Base-by-base conservation (phyloP, 2,888 invertebrate species). In the Eupithecia insigniata region DNA sequence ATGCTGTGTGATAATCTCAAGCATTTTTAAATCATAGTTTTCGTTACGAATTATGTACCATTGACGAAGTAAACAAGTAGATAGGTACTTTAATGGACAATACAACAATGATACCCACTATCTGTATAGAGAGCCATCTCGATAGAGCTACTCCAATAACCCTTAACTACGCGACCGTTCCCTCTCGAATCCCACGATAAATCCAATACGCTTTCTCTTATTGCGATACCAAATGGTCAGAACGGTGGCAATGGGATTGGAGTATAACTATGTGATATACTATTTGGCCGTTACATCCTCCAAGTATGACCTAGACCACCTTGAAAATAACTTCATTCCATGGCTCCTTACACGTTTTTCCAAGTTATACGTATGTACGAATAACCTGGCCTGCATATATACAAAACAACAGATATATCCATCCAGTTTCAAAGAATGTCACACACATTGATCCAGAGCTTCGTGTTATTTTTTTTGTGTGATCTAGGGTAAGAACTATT, bases 111-210 rank as follows among this genome's bases (percentile, higher is more conserved):
- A 46, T 46, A 46, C 46, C 6, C 10, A 10, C 46, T 28, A 14
- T 16, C 10, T 18, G 28, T 60, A 28, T 7, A 30, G 1, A 28
- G 16, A 26, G 1, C 22, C 2, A 30, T 60, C 60, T 30, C 60
- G 30, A 60, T 60, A 60, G 60, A 60, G 60, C 18, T 60, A 26
- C 22, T 60, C 60, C 60, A 28, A 30, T 60, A 30, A 60, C 30
- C 36, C 55, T 67, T 30, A 64, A 60, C 71, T 68, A 30, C 36
- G 46, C 30, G 28, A 60, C 18, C n/a, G 39, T 58, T 28, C 26
- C 26, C 39, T 39, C 51, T 67, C 28, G 36, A 32, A 70, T 32
- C 66, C 60, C 65, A n/a, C 34, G 39, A 74, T 76, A 74, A 70
- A 73, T 69, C 70, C 51, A 43, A 64, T 61, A 55, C 26, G 22